Conservation (phyloP, 1,140 invertebrate species). For the Musca domestica region DNA sequence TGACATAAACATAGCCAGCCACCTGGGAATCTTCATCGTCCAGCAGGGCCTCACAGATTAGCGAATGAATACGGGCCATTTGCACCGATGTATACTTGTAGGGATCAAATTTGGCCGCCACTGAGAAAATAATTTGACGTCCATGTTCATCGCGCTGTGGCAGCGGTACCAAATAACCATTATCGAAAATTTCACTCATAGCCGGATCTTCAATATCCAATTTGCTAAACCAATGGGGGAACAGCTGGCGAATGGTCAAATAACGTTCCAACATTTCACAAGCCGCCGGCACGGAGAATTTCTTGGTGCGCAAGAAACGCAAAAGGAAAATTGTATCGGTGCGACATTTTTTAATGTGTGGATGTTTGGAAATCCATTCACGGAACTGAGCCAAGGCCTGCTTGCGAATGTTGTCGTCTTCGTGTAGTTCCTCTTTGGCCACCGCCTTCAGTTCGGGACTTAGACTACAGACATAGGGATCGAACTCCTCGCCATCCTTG, state of each 20-base stretch:
- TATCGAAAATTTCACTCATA: constrained; percentile 73
- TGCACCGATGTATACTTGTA: constrained; percentile 70
- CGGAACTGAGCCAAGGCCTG: constrained; percentile 70
- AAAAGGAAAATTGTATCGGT: constrained; percentile 77
- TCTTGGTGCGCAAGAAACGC: constrained; percentile 80
- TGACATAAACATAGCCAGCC: constrained; percentile 75
- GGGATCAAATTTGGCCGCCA: constrained; percentile 72
- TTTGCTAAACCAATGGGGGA: constrained; percentile 80
- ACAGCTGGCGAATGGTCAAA: constrained; percentile 73
- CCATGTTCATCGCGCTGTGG: constrained; percentile 71
- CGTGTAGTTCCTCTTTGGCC: constrained; percentile 70
- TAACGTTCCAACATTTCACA: constrained; percentile 84
- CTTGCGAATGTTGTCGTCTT: constrained; percentile 68
- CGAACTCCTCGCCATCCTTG: constrained; percentile 39
- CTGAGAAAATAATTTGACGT: constrained; percentile 71
- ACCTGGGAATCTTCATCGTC: constrained; percentile 80
- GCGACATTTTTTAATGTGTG: constrained; percentile 70
- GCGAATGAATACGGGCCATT: constrained; percentile 73
- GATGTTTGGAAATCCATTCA: constrained; percentile 75
- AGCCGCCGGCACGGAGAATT: constrained; percentile 79
- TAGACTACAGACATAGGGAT: constrained; percentile 43
- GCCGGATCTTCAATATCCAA: constrained; percentile 69
- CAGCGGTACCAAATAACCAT: constrained; percentile 78
- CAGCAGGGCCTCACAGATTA: constrained; percentile 73
- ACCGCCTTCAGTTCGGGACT: constrained; percentile 52